A percentile compares a stretch with the other conserved stretches of the same genome.
These are phyloP conservation scores for Argopecten irradians DNA, from an alignment of 1,140 invertebrate species.

Conservation along the genomic window DNA sequence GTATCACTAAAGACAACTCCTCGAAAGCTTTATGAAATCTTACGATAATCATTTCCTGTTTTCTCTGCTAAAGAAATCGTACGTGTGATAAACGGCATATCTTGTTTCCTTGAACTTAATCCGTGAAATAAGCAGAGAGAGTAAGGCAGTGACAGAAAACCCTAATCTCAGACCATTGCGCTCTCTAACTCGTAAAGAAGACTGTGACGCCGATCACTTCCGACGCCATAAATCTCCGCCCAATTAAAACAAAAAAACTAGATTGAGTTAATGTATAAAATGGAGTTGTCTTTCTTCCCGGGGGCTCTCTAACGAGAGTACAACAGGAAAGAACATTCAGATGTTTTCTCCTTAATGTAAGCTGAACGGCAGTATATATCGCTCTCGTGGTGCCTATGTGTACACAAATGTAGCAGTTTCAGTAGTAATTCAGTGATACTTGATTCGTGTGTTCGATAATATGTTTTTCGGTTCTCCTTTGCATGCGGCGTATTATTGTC, in stretches of 20 bases:
- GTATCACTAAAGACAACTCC: neutral
- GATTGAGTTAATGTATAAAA: neutral
- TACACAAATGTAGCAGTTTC: neutral
- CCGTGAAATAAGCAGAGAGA: neutral
- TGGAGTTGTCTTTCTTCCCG: neutral
- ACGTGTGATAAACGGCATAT: neutral
- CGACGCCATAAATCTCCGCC: neutral
- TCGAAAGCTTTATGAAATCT: neutral
- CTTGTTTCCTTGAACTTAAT: neutral
- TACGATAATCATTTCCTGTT: neutral
- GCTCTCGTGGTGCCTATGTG: neutral
- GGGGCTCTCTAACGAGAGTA: neutral
- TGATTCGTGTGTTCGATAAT: neutral
- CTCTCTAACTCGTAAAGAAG: neutral
- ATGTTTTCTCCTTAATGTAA: neutral
- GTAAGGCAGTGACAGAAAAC: neutral
- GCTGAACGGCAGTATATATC: neutral
- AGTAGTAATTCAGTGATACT: neutral
- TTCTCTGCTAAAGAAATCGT: conserved; percentile 6
- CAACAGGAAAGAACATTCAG: neutral
- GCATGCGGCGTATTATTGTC: neutral
- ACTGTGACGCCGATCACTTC: neutral
- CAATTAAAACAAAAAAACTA: conserved; percentile 18
- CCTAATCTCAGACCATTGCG: neutral
- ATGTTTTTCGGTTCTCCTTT: neutral